These are phyloP conservation scores for Ceriagrion tenellum DNA, from an alignment of 2,888 invertebrate species.

Conservation along the genomic window DNA sequence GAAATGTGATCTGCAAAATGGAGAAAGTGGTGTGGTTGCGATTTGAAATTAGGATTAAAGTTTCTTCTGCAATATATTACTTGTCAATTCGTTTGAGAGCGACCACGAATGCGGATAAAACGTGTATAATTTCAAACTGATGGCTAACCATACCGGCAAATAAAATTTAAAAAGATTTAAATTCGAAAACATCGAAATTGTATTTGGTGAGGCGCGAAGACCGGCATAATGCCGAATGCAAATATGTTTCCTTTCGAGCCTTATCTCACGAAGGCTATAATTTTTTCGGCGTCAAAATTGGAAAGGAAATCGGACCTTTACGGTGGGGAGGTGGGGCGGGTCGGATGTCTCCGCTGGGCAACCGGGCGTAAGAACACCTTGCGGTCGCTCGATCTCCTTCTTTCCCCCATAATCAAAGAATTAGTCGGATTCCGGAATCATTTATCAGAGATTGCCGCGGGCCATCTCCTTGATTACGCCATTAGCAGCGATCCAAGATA, in stretches of 20 bases:
- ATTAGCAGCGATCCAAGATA: neutral
- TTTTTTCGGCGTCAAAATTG: neutral
- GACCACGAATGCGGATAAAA: neutral
- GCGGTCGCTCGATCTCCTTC: neutral
- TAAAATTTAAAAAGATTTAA: neutral
- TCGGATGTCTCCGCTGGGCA: neutral
- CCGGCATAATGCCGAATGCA: neutral
- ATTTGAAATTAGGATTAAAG: too few relatives aligned
- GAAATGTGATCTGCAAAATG: too few relatives aligned
- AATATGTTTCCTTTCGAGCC: neutral
- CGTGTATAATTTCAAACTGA: neutral
- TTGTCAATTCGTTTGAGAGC: too few relatives aligned
- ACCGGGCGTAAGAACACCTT: neutral
- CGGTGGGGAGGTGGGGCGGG: neutral
- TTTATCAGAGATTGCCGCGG: neutral
- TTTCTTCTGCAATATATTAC: too few relatives aligned
- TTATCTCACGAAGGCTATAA: neutral
- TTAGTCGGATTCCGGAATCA: neutral
- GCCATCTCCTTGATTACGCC: neutral
- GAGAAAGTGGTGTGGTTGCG: too few relatives aligned
- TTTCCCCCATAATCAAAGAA: neutral
- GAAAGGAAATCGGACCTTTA: conserved; percentile 16
- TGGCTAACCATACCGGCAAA: neutral
- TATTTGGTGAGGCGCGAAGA: neutral
- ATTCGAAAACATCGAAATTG: neutral